Base-by-base conservation (phyloP, 2,797 vertebrate genomes). In the Acanthurus tractus region DNA sequence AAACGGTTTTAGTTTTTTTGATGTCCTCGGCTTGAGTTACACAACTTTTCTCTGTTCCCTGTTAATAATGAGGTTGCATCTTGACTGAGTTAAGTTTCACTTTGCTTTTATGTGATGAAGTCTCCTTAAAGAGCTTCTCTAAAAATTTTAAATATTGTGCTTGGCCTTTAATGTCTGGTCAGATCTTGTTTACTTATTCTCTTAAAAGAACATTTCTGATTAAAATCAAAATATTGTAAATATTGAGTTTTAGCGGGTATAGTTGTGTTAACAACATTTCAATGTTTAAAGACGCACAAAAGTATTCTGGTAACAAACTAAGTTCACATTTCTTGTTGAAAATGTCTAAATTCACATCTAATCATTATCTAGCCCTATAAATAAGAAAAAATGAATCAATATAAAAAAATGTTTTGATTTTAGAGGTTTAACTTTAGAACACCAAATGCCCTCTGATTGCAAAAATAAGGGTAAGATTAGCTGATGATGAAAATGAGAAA, bases 11-110 rank as follows among this genome's bases (percentile, higher is more conserved):
- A 9, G 11, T 40, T 40, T 72, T 72, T 81, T 62, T 52, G 57
- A 9, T 2, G 18, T 6, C 10, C 3, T 61, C 8, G 23, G 38
- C 70, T 52, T 12, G 17, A n/a, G 34, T 23, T 44, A 53, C 7
- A 5, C 54, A 18, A 53, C 63, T 15, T 14, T 15, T 63, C 42
- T 81, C 67, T 48, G 2, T 78, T 89, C 59, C 75, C 46, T 38
- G 53, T 75, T 18, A 29, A 25, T 14, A 13, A 58, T 9, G 22
- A 81, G 12, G 15, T n/a, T 61, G 46, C 8, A 61, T 3, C 0
- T 68, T 14, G 9, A 18, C n/a, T 45, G 11, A 44, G 8, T 17
- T 6, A 1, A 8, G 40, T 58, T 75, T 61, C 29, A 10, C 15
- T 8, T 70, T 70, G 17, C 4, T 4, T 9, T 40, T 2, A 40